Base-by-base conservation (phyloP, 2,888 invertebrate genomes). In the Argyra leucocephala region DNA sequence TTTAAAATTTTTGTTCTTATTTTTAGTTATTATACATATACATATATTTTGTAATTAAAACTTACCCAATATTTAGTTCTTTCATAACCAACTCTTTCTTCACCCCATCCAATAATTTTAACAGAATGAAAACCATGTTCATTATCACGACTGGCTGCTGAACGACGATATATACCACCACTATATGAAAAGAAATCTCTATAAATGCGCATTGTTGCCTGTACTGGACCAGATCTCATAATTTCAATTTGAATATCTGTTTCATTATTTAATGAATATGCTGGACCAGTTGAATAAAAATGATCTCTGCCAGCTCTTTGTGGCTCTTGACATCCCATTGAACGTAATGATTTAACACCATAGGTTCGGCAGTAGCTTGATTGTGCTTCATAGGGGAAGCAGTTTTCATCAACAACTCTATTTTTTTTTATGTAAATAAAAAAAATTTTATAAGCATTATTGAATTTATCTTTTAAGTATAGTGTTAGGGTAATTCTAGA, bases 211-310 rank as follows among this genome's bases (percentile, higher is more conserved):
- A 96, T 91, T 18, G 93, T 88, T 1, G 96, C 94, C 85, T 96
- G 96, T 1, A 96, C 93, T 1, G 96, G 96, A 61, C 97, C 97
- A 60, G 93, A 93, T 62, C 85, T 85, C 80, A 87, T 83, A 64
- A 97, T 93, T 76, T 97, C 96, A 64, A 88, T 85, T 93, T 93
- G 95, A 71, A 97, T 93, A 73, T 95, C 94, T 18, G 86, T 83
- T 76, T 90, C 90, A 69, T 85, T 86, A 68, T 84, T 84, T 63
- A 93, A 80, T 64, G 88, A 84, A 76, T 90, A 90, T 24, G 90
- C 88, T 0, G 93, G 92, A 0, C 88, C 88, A 1, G 89, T 87
- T 70, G 85, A 85, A 77, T 90, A 90, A 65, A 88, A 81, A 36
- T 82, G 82, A 22, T 82, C 85, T 63, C 89, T 82, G 66, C 81